phyloP scores from a whole-genome alignment of 2,797 vertebrate genomes.

The Miichthys miiuy region DNA sequence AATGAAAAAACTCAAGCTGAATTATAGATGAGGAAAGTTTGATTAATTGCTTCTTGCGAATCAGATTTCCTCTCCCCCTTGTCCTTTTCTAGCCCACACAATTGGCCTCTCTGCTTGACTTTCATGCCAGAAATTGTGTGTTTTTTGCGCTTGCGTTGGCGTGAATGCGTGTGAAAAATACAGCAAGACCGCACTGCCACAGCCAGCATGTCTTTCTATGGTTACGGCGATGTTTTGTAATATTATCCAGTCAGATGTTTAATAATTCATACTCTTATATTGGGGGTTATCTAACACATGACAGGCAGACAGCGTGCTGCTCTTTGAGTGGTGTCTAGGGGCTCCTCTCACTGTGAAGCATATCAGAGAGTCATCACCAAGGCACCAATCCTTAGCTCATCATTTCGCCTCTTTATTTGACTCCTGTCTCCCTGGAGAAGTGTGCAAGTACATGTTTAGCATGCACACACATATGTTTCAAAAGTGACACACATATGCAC shows the following conservation, averaged over 20 bases:
- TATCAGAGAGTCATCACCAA: slow-evolving; percentile 67
- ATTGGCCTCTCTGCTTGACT: slow-evolving; percentile 34
- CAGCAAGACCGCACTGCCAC: slow-evolving; percentile 9
- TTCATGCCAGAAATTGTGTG: slow-evolving; percentile 33
- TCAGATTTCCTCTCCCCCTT: slow-evolving; percentile 34
- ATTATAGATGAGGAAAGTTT: slow-evolving; percentile 75
- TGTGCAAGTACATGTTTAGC: slow-evolving; percentile 43
- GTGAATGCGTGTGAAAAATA: slow-evolving; percentile 12
- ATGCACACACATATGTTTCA: slow-evolving; percentile 35
- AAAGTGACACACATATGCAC: slow-evolving; percentile 29
- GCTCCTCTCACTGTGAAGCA: slow-evolving; percentile 60
- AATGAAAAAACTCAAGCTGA: slow-evolving; percentile 80
- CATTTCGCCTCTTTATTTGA: slow-evolving; percentile 69
- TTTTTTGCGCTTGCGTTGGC: slow-evolving; percentile 10
- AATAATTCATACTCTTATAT: slow-evolving; percentile 78
- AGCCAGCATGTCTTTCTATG: slow-evolving; percentile 35
- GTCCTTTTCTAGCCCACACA: slow-evolving; percentile 39
- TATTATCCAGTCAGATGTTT: slow-evolving; percentile 73
- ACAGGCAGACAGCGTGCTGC: slow-evolving; percentile 60
- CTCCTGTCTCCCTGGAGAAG: slow-evolving; percentile 47
- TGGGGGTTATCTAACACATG: slow-evolving; percentile 75
- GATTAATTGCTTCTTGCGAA: slow-evolving; percentile 72
- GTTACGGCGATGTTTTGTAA: slow-evolving; percentile 58
- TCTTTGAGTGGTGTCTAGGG: slow-evolving; percentile 67
- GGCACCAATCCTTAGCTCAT: slow-evolving; percentile 67